Conservation (phyloP, 2,888 invertebrate species). For the Campaea margaritaria region DNA sequence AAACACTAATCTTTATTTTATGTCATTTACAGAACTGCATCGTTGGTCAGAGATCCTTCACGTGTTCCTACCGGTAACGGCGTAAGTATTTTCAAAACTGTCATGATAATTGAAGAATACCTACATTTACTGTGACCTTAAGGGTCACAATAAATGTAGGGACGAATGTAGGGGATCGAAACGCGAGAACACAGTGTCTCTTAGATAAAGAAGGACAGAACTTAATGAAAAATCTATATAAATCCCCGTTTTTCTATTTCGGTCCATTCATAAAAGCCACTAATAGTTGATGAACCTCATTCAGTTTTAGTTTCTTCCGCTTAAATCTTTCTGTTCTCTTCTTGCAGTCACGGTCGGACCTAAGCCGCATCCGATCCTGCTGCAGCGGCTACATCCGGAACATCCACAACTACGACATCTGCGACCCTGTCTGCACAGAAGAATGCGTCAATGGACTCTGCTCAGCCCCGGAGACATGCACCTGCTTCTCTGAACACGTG, state of each 20-base stretch:
- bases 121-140: too few relatives aligned
- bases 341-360: constrained; percentile 84
- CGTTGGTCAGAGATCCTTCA: constrained; percentile 75
- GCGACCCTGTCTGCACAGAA: constrained; percentile 86
- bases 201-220: too few relatives aligned
- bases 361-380: constrained; percentile 88
- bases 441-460: constrained; percentile 88
- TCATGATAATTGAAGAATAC: not conserved
- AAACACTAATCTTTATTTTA: not conserved
- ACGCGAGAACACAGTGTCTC: too few relatives aligned
- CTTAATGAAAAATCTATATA: too few relatives aligned
- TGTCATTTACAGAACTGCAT: constrained; percentile 79
- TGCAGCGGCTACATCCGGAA: constrained; percentile 89
- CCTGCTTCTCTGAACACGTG: constrained; percentile 86
- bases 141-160: too few relatives aligned
- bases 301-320: too few relatives aligned
- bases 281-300: too few relatives aligned
- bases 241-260: too few relatives aligned
- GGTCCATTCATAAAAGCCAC: too few relatives aligned
- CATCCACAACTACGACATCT: constrained; percentile 81
- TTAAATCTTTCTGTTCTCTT: not conserved
- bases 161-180: too few relatives aligned
- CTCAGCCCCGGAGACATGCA: constrained; percentile 87
- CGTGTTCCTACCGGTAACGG: constrained; percentile 85
- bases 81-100: constrained; percentile 70